Percentiles rank a stretch among this genome's conserved stretches.
Evolutionary conservation across 2,113 vertebrate genomes (phyloP).

Genomic region (Bos javanicus): DNA sequence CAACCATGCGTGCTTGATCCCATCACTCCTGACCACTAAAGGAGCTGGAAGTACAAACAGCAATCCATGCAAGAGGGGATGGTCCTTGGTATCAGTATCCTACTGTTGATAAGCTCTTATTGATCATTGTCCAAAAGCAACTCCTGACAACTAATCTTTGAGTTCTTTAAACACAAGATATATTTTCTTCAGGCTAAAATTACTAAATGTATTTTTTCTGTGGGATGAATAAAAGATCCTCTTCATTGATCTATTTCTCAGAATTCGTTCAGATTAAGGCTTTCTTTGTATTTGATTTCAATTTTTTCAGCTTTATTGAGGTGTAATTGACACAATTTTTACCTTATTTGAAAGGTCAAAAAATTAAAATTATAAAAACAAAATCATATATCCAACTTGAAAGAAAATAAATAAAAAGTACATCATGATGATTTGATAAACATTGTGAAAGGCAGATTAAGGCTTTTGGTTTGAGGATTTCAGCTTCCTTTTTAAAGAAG

Average conservation of each 20-base stretch:
- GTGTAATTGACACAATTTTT: neutral
- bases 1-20: fast-evolving
- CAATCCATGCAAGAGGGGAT: slow-evolving; percentile 91
- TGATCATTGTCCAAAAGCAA: slow-evolving; percentile 84
- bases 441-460: neutral
- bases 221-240: slow-evolving; percentile 2
- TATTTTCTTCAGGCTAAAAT: slow-evolving; percentile 42
- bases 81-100: slow-evolving; percentile 89
- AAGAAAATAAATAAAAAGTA: neutral
- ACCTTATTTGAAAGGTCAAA: neutral
- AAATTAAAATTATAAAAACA: neutral
- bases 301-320: neutral
- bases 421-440: neutral
- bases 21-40: slow-evolving; percentile 6
- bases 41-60: slow-evolving; percentile 82
- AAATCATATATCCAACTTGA: neutral
- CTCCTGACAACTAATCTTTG: slow-evolving; percentile 86
- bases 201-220: slow-evolving; percentile 74
- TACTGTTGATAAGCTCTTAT: slow-evolving; percentile 83
- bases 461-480: neutral
- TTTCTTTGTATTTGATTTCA: neutral
- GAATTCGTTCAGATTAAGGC: neutral
- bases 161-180: slow-evolving; percentile 3
- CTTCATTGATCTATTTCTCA: neutral
- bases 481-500: neutral